A percentile compares a stretch with the other conserved stretches of the same genome.
Conservation (phyloP, 2,113 vertebrate genomes). For the Crotalus tigris region DNA sequence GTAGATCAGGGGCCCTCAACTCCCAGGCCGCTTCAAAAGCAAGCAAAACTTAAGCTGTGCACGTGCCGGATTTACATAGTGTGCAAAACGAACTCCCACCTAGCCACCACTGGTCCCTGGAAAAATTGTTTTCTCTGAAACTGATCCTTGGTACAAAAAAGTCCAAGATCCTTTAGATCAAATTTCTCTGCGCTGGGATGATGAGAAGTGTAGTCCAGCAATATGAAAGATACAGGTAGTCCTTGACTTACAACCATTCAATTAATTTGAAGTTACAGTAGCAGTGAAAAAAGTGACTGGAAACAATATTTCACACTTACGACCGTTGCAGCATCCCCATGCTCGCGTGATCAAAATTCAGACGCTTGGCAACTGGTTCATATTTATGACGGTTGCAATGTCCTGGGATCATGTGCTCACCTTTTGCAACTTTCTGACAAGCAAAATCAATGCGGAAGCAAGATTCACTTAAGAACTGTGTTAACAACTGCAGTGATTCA, state of each 20-base stretch:
- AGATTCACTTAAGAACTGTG: too few species aligned
- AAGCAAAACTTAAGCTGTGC: too few species aligned
- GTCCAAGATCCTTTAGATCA: neutral
- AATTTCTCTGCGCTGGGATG: neutral
- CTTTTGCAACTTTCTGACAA: neutral
- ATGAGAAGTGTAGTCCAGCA: neutral
- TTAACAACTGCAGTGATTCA: too few species aligned
- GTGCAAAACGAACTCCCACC: too few species aligned
- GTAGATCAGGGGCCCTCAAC: neutral
- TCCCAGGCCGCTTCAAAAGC: too few species aligned
- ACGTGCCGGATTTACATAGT: too few species aligned
- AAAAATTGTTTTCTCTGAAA: too few species aligned
- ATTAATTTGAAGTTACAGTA: neutral
- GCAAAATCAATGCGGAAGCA: neutral
- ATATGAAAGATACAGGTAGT: neutral
- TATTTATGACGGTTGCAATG: neutral
- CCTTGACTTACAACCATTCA: neutral
- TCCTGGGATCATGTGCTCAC: neutral
- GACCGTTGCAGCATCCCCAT: neutral
- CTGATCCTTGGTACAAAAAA: too few species aligned
- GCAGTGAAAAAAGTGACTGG: neutral
- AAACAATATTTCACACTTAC: neutral
- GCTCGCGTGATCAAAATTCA: neutral
- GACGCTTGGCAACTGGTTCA: neutral
- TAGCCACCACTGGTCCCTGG: too few species aligned